Percentiles rank a stretch among this genome's conserved stretches.
These are phyloP conservation scores for Drosophila sechellia DNA, from an alignment of 1,140 invertebrate species.

Conservation along the genomic window DNA sequence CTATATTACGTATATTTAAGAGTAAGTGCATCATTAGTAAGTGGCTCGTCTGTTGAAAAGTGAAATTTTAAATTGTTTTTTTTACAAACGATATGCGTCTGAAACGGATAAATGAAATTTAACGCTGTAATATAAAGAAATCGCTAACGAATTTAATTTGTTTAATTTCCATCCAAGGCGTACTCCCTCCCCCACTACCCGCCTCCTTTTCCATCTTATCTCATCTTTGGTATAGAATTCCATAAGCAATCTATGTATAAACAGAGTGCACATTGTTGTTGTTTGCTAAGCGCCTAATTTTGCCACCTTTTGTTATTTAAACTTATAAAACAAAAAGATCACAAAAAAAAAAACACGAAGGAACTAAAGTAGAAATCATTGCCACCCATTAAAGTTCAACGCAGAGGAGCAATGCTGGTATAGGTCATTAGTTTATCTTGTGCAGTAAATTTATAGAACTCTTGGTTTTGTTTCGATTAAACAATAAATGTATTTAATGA, in stretches of 20 bases:
- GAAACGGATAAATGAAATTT: conserved; percentile 45
- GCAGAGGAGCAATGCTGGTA: conserved; percentile 60
- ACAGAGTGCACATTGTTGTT: conserved; percentile 66
- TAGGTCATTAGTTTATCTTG: conserved; percentile 53
- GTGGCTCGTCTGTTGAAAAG: conserved; percentile 66
- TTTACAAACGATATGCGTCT: conserved; percentile 48
- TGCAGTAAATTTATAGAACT: conserved; percentile 52
- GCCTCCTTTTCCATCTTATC: conserved; percentile 31
- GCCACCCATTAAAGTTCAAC: conserved; percentile 49
- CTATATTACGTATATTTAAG: conserved; percentile 56
- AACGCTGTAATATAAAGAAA: conserved; percentile 78
- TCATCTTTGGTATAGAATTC: conserved; percentile 50
- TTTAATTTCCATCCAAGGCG: conserved; percentile 50
- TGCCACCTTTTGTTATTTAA: conserved; percentile 47
- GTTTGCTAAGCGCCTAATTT: conserved; percentile 61
- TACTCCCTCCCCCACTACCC: not conserved
- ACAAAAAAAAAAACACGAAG: conserved; percentile 1
- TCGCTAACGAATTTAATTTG: conserved; percentile 75
- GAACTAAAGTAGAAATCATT: conserved; percentile 37
- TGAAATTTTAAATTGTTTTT: conserved; percentile 78
- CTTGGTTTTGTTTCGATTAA: conserved; percentile 60
- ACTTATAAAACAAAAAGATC: conserved; percentile 12
- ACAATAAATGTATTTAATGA: conserved; percentile 54
- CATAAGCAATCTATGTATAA: conserved; percentile 62
- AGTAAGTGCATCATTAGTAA: conserved; percentile 59